phyloP scores from a whole-genome alignment of 1,140 invertebrate species.

The Drosophila funebris region DNA sequence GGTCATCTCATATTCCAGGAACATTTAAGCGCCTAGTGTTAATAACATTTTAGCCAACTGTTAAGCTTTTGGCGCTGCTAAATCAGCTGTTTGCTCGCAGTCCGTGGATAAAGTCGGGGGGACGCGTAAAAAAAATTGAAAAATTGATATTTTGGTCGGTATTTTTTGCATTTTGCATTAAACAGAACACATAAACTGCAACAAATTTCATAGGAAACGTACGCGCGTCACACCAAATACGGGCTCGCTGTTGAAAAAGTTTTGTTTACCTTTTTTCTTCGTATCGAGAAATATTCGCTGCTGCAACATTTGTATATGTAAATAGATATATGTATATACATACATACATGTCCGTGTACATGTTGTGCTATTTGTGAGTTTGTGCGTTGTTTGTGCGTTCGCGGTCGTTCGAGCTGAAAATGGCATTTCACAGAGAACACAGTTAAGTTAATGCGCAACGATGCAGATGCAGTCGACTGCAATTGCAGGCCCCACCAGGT shows the following conservation, averaged over 20 bases:
- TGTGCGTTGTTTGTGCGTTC: slow-evolving; percentile 10
- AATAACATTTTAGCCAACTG: slow-evolving; percentile 19
- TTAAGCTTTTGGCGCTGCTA: slow-evolving; percentile 6
- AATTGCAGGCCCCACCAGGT: too few relatives aligned
- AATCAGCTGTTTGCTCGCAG: slow-evolving; percentile 24
- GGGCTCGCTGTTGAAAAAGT: slow-evolving; percentile 27
- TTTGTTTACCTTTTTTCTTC: slow-evolving; percentile 75
- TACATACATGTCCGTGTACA: neutral
- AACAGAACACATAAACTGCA: slow-evolving; percentile 16
- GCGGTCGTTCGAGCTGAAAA: slow-evolving; percentile 32
- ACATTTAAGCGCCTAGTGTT: neutral
- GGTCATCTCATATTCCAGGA: neutral
- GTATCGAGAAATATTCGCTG: slow-evolving; percentile 58
- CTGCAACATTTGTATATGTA: slow-evolving; percentile 32
- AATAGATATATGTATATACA: slow-evolving; percentile 7
- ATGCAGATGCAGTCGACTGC: slow-evolving; percentile 44
- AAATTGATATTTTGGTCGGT: slow-evolving; percentile 67
- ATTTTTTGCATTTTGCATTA: slow-evolving; percentile 53
- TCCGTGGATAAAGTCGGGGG: slow-evolving; percentile 24
- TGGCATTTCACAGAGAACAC: slow-evolving; percentile 40
- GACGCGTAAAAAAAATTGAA: slow-evolving; percentile 46
- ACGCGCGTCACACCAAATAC: slow-evolving; percentile 8
- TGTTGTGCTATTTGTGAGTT: neutral
- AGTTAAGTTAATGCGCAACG: slow-evolving; percentile 49
- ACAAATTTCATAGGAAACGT: slow-evolving; percentile 12